Evolutionary conservation across 2,797 vertebrate species (phyloP).

Genomic region (Varecia variegata): DNA sequence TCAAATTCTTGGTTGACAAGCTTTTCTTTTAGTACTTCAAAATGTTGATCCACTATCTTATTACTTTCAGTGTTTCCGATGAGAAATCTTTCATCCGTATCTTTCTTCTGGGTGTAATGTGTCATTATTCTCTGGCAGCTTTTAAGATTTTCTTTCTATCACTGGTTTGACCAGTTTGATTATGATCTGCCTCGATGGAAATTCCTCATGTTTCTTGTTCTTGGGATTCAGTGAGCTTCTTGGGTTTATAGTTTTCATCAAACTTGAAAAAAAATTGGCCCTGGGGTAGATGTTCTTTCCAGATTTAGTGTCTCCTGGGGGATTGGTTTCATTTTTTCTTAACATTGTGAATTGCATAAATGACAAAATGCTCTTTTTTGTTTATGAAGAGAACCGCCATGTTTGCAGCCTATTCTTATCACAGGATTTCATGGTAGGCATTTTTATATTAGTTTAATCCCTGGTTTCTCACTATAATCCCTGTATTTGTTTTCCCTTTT

Average conservation of each 20-base stretch:
- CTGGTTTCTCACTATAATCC: background rate
- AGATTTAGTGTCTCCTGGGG: background rate
- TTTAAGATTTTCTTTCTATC: background rate
- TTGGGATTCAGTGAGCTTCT: background rate
- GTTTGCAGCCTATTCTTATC: background rate
- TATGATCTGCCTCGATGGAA: background rate
- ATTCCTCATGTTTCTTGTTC: background rate
- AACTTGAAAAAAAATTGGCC: background rate
- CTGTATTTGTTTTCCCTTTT: background rate
- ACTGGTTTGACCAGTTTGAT: background rate
- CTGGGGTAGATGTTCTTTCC: background rate
- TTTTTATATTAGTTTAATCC: background rate
- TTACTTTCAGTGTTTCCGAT: background rate
- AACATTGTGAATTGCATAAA: background rate
- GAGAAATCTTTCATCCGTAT: background rate
- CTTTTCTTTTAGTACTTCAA: background rate
- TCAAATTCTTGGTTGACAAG: background rate
- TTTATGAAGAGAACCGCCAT: background rate
- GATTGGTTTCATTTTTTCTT: background rate
- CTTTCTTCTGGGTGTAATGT: background rate
- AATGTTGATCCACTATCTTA: background rate
- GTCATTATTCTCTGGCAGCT: background rate
- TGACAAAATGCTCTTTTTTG: background rate
- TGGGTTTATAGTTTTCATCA: background rate
- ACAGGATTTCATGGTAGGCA: background rate